A percentile compares a stretch with the other conserved stretches of the same genome.
Conservation (phyloP, 1,140 invertebrate genomes). For the roundworm (Caenorhabditis elegans) region DNA sequence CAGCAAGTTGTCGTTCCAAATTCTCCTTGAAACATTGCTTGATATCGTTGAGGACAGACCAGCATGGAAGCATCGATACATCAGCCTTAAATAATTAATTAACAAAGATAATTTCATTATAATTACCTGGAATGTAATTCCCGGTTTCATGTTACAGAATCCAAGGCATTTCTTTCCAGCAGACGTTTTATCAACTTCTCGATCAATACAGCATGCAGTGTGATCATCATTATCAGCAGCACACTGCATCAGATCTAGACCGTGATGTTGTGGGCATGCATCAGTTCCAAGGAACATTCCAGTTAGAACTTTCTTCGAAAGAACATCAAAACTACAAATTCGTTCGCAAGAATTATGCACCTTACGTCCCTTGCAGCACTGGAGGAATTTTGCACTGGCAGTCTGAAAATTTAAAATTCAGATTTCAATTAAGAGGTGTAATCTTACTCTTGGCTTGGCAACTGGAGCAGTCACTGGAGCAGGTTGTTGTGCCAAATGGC, state of each 20-base stretch:
- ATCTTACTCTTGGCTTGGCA: neutral
- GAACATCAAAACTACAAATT: conserved; percentile 60
- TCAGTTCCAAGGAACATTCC: conserved; percentile 63
- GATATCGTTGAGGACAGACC: conserved; percentile 60
- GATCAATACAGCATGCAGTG: conserved; percentile 46
- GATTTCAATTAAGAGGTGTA: neutral
- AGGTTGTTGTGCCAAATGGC: conserved; percentile 12
- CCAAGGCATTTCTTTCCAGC: conserved; percentile 59
- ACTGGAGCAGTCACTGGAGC: neutral
- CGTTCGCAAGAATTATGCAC: conserved; percentile 57
- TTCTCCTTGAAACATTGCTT: conserved; percentile 61
- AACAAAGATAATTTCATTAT: neutral
- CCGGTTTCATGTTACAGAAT: conserved; percentile 61
- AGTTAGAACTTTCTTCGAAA: conserved; percentile 61
- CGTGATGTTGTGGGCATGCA: conserved; percentile 58
- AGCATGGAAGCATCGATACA: conserved; percentile 54
- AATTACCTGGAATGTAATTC: conserved; percentile 57
- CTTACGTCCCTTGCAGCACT: conserved; percentile 52
- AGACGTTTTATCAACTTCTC: conserved; percentile 44
- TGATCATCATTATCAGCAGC: conserved; percentile 60
- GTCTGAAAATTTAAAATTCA: conserved; percentile 19
- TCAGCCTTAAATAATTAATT: conserved; percentile 47
- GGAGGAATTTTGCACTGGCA: conserved; percentile 51
- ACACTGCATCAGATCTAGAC: conserved; percentile 58
- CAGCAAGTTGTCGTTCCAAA: conserved; percentile 45